Percentiles rank a stretch among this genome's conserved stretches.
Conservation (phyloP, 2,797 vertebrate species). For the Chelonia mydas region DNA sequence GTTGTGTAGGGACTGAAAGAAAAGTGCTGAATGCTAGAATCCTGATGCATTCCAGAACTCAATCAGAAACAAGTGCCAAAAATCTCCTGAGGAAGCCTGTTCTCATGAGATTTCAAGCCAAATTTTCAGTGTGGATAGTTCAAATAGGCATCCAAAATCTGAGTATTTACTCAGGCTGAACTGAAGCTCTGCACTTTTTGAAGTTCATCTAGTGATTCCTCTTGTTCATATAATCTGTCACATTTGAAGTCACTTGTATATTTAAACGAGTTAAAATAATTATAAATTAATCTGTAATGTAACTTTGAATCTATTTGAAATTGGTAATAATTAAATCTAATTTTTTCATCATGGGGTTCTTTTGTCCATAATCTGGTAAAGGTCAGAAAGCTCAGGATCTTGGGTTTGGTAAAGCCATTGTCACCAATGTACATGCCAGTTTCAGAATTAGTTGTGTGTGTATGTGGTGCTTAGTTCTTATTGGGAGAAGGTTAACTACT, state of each 20-base stretch:
- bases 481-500: neutral
- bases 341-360: neutral
- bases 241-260: neutral
- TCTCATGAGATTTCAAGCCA: conserved; percentile 22
- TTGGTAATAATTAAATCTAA: neutral
- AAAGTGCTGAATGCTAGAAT: neutral
- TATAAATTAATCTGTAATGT: neutral
- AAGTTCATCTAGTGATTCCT: neutral
- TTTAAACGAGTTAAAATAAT: neutral
- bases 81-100: neutral
- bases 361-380: conserved; percentile 22
- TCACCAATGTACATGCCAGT: neutral
- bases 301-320: neutral
- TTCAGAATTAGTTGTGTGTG: neutral
- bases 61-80: neutral
- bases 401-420: neutral
- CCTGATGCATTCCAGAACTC: neutral
- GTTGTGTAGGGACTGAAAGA: neutral
- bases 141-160: neutral
- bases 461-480: neutral
- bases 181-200: too few relatives aligned
- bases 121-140: neutral
- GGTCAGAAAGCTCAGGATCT: conserved; percentile 52
- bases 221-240: neutral
- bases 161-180: neutral